Conservation (phyloP, 2,113 vertebrate genomes). For the Toxostoma redivivum region DNA sequence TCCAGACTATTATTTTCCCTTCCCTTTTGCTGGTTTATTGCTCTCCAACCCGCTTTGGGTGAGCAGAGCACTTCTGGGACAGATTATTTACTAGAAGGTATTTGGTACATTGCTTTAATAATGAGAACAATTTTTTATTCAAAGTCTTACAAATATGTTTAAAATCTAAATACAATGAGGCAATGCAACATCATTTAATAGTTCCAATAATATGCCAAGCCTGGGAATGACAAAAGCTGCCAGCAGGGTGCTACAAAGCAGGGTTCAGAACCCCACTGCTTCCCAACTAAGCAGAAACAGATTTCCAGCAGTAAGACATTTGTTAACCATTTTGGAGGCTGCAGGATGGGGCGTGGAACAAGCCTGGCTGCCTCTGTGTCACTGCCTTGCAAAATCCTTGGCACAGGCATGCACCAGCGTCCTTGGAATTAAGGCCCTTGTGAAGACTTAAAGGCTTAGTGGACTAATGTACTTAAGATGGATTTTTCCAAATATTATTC, state of each 20-base stretch:
- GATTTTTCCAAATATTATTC: slow-evolving; percentile 57
- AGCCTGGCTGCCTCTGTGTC: neutral
- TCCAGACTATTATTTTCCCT: neutral
- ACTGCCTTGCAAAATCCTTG: slow-evolving; percentile 46
- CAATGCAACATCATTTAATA: slow-evolving; percentile 54
- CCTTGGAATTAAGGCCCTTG: slow-evolving; percentile 51
- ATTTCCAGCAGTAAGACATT: slow-evolving; percentile 46
- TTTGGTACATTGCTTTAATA: slow-evolving; percentile 57
- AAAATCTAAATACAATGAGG: slow-evolving; percentile 68
- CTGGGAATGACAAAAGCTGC: slow-evolving; percentile 64
- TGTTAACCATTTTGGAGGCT: slow-evolving; percentile 56
- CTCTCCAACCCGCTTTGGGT: neutral
- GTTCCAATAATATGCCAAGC: slow-evolving; percentile 58
- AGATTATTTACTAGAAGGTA: slow-evolving; percentile 60
- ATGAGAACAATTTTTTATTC: neutral
- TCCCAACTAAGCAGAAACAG: slow-evolving; percentile 62
- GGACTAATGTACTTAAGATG: slow-evolving; percentile 36
- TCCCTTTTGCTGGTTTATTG: slow-evolving; percentile 21
- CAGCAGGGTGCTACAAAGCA: slow-evolving; percentile 60
- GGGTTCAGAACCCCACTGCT: slow-evolving; percentile 55
- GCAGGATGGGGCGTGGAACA: neutral
- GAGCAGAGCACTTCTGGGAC: slow-evolving; percentile 40
- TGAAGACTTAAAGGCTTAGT: slow-evolving; percentile 57
- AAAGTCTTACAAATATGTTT: slow-evolving; percentile 65
- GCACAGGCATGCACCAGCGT: neutral